Conservation (phyloP, 2,888 invertebrate genomes). For the Acholoe squamosa region DNA sequence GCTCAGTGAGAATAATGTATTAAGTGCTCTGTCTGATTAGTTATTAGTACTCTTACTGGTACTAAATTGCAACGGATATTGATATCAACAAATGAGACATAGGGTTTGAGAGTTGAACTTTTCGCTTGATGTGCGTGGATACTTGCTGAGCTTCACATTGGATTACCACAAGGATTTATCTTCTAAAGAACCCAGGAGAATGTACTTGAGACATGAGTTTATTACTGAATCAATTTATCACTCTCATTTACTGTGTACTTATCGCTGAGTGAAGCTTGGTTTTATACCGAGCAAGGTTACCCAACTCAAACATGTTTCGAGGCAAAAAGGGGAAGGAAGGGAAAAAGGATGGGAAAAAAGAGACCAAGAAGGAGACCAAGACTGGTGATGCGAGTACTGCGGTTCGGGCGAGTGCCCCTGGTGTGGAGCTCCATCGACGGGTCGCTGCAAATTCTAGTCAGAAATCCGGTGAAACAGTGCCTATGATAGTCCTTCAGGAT, state of each 20-base stretch:
- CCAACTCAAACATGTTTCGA: conserved; percentile 11
- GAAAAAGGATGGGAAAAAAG: conserved; percentile 17
- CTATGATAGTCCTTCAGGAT: conserved; percentile 52
- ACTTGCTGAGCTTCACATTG: neutral
- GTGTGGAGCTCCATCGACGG: neutral
- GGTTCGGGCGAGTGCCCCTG: neutral
- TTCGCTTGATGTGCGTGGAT: neutral
- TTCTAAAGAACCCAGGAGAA: neutral
- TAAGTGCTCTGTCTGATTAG: too few species aligned
- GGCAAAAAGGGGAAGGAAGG: conserved; percentile 46
- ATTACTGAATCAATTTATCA: neutral
- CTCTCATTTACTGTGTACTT: neutral
- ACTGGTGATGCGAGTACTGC: neutral
- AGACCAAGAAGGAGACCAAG: neutral
- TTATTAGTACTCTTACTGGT: too few species aligned
- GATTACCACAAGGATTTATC: neutral
- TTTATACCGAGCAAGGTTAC: neutral
- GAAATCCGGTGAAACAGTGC: conserved; percentile 5
- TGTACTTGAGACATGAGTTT: neutral
- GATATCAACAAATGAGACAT: too few species aligned
- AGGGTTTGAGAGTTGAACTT: too few species aligned
- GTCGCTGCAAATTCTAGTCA: neutral
- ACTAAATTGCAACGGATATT: too few species aligned
- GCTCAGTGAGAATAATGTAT: too few species aligned
- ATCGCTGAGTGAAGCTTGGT: too few species aligned